A percentile compares a stretch with the other conserved stretches of the same genome.
phyloP scores from a whole-genome alignment of 2,113 vertebrate genomes.

The Oryzias melastigma region DNA sequence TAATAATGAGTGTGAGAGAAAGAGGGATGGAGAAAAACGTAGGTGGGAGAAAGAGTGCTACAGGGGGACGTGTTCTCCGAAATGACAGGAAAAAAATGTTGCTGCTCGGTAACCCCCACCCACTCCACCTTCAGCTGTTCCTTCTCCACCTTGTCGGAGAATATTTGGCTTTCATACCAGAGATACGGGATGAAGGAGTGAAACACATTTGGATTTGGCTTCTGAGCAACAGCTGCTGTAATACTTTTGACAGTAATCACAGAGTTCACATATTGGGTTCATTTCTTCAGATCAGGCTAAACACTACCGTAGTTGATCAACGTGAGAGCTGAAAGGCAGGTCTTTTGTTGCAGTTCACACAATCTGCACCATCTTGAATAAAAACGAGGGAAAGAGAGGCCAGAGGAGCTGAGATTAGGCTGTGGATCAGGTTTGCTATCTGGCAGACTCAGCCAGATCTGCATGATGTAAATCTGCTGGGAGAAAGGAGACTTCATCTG shows the following conservation, averaged over 20 bases:
- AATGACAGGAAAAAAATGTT: slow-evolving; percentile 60
- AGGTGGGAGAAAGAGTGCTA: slow-evolving; percentile 31
- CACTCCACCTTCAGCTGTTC: slow-evolving; percentile 35
- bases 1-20: slow-evolving; percentile 59
- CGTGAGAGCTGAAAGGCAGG: slow-evolving; percentile 45
- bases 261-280: slow-evolving; percentile 74
- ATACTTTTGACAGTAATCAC: slow-evolving; percentile 75
- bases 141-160: slow-evolving; percentile 52
- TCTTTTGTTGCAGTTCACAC: not conserved
- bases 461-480: slow-evolving; percentile 51
- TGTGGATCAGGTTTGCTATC: slow-evolving; percentile 37
- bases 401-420: slow-evolving; percentile 33
- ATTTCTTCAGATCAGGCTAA: slow-evolving; percentile 71
- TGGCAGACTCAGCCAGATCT: slow-evolving; percentile 49
- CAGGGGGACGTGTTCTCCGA: slow-evolving; percentile 50
- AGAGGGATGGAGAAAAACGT: slow-evolving; percentile 17
- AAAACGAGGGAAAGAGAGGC: slow-evolving; percentile 20
- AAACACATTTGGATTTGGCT: slow-evolving; percentile 60
- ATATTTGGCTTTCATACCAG: slow-evolving; percentile 67
- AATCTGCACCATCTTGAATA: slow-evolving; percentile 17
- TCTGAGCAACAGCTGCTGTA: slow-evolving; percentile 73
- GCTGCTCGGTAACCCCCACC: slow-evolving; percentile 60
- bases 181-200: slow-evolving; percentile 61
- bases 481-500: slow-evolving; percentile 64
- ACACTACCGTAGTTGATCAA: slow-evolving; percentile 72